Conservation (phyloP, 2,113 vertebrate genomes). For the Platichthys flesus region DNA sequence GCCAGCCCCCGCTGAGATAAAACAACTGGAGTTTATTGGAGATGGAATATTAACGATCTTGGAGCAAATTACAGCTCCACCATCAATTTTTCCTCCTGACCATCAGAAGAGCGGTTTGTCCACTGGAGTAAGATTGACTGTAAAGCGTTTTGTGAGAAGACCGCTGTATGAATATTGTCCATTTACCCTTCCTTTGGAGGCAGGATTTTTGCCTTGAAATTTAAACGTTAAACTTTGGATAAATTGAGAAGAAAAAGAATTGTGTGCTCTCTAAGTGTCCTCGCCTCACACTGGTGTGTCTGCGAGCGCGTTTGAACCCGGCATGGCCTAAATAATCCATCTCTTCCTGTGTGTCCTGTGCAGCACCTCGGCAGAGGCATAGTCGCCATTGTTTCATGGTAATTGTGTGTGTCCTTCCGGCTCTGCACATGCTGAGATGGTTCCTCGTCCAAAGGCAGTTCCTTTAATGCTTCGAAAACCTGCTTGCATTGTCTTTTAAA, state of each 20-base stretch:
- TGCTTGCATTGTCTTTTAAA: constrained; percentile 72
- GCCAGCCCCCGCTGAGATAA: no score
- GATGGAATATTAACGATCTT: neutral
- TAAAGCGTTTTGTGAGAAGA: no score
- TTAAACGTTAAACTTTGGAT: no score
- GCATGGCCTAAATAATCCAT: constrained; percentile 53
- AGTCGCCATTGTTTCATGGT: constrained; percentile 46
- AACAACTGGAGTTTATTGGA: no score
- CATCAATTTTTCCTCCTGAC: neutral
- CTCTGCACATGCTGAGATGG: constrained; percentile 62
- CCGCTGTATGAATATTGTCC: no score
- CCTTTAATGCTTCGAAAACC: constrained; percentile 57
- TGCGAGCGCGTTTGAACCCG: constrained; percentile 45
- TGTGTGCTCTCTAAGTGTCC: constrained; percentile 15
- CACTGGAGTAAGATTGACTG: no score
- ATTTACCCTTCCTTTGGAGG: no score
- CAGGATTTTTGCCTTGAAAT: no score
- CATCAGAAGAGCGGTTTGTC: neutral
- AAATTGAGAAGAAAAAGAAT: neutral
- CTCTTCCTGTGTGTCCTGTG: constrained; percentile 50
- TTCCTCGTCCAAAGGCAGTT: constrained; percentile 74
- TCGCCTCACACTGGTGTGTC: constrained; percentile 18
- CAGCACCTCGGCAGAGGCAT: constrained; percentile 36
- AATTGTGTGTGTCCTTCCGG: constrained; percentile 54
- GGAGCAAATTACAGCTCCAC: neutral